Evolutionary conservation across 2,113 vertebrate genomes (phyloP), one percentile per base, ranked within the genome.

Genomic region (Ophthalmolycus amberensis): DNA sequence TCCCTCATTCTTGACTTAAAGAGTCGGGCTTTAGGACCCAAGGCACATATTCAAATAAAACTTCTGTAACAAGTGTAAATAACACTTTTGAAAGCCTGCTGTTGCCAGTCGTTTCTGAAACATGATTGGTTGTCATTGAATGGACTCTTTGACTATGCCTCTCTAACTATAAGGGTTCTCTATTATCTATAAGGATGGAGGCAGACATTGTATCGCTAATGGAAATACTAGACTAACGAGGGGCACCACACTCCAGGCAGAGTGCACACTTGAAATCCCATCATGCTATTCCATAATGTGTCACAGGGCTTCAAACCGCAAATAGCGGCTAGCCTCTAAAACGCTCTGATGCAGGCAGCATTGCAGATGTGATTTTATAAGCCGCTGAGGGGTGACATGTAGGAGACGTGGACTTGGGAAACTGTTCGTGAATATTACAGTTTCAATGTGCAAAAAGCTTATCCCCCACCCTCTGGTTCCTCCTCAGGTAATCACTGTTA

Each of bases 251-350:
- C 66, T 66, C 25, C 20, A 73, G 58, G 62, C 63, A 52, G 59
- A 89, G 79, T 74, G 59, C 67, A 34, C 68, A 59, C 85, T 89
- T 89, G 54, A 83, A 86, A 86, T 79, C 78, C 68, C 82, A 80
- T 85, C 71, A 77, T 27, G 14, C 52, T 60, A 15, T 60, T 77
- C 8, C 14, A 67, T 65, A 52, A 74, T 79, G 56, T 62, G 20
- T 15, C 54, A 59, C 32, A 46, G 7, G 27, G 32, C 65, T 71
- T 71, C 27, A 78, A 69, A 56, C 42, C n/a, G 0, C 62, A 70
- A 18, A 58, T 46, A 27, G 44, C 0, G 4, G n/a, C 5, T 14
- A 5, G 20, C 46, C 34, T 64, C 16, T 64, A 12, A 78, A 70
- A 60, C 65, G n/a, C 34, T 48, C 9, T 15, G 46, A 68, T 37